Conservation (phyloP, 2,888 invertebrate genomes). For the Catocala sponsa region DNA sequence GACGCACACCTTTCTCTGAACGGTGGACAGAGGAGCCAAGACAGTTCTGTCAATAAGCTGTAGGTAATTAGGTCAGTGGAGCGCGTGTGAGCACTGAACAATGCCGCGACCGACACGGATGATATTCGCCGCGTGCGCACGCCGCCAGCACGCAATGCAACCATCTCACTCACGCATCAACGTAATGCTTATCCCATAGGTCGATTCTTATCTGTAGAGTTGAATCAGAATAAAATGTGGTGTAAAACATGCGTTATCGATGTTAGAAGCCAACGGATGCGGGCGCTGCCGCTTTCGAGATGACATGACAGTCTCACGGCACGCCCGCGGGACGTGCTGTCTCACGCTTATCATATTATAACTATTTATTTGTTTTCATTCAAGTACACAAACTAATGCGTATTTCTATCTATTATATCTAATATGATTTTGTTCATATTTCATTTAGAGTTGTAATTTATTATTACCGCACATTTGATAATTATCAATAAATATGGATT, state of each 20-base stretch:
- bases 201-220: constrained; percentile 29
- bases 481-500: constrained; percentile 8
- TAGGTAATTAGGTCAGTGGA: constrained; percentile 84
- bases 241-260: constrained; percentile 49
- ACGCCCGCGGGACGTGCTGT: constrained; percentile 65
- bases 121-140: constrained; percentile 60
- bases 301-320: constrained; percentile 58
- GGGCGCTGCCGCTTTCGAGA: constrained; percentile 50
- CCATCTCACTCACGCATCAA: constrained; percentile 28
- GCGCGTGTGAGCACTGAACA: constrained; percentile 75
- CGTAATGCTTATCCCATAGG: constrained; percentile 51
- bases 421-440: neutral
- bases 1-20: constrained; percentile 66
- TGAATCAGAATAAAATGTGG: constrained; percentile 25
- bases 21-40: constrained; percentile 76
- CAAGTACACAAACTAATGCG: constrained; percentile 10
- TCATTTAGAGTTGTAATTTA: neutral
- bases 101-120: constrained; percentile 61
- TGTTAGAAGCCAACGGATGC: constrained; percentile 51
- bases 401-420: no score
- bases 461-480: neutral
- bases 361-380: constrained; percentile 34
- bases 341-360: constrained; percentile 65
- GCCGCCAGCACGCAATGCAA: constrained; percentile 52
- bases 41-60: constrained; percentile 83